phyloP scores from a whole-genome alignment of 2,888 invertebrate genomes.

The Drosophila recens region DNA sequence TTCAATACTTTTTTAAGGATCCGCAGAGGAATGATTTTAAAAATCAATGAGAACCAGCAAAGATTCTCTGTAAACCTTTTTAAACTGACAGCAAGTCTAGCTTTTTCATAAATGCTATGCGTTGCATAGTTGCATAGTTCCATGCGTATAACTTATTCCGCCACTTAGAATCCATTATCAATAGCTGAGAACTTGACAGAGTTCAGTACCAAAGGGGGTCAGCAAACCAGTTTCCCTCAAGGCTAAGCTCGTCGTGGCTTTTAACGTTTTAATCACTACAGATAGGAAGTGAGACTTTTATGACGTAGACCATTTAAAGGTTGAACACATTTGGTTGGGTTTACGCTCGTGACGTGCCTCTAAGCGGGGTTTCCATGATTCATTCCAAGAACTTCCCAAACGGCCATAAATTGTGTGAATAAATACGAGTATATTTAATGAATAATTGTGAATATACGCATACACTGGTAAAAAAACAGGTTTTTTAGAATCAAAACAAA shows the following conservation, averaged over 20 bases:
- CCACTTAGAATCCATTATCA: background rate
- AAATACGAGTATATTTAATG: slow-evolving; percentile 19
- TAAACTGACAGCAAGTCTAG: background rate
- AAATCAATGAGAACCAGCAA: no score
- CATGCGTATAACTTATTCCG: background rate
- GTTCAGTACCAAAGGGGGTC: background rate
- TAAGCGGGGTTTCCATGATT: slow-evolving; percentile 1
- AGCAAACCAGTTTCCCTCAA: slow-evolving; percentile 3
- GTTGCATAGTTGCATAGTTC: no score
- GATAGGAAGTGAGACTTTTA: slow-evolving; percentile 39
- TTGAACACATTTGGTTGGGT: slow-evolving; percentile 4
- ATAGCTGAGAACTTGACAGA: background rate
- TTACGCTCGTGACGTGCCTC: slow-evolving; percentile 8
- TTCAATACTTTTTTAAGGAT: no score
- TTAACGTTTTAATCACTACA: slow-evolving; percentile 1
- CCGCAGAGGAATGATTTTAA: no score
- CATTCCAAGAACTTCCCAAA: slow-evolving; percentile 6
- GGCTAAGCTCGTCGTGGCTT: background rate
- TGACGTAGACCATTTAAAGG: slow-evolving; percentile 5
- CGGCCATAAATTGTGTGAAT: background rate
- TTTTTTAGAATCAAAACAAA: background rate
- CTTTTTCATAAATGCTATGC: background rate
- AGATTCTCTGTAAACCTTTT: no score
- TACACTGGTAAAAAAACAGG: background rate
- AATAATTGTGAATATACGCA: slow-evolving; percentile 8